phyloP scores from a whole-genome alignment of 2,888 invertebrate species.

The Omphaloscelis lunosa region DNA sequence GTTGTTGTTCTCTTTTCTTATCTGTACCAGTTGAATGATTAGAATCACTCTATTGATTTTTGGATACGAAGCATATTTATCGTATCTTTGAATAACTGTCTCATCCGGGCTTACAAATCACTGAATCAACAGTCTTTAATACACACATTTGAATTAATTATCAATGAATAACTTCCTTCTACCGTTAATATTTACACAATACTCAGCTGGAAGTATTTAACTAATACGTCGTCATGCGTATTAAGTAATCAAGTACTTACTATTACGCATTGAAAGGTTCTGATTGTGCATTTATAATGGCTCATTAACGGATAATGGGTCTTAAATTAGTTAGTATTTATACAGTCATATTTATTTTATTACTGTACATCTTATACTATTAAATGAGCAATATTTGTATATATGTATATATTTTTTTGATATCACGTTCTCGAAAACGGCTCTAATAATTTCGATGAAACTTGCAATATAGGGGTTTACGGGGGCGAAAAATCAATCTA shows the following conservation, averaged over 20 bases:
- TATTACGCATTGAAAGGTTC: slow-evolving; percentile 52
- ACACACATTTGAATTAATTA: slow-evolving; percentile 40
- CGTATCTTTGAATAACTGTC: slow-evolving; percentile 20
- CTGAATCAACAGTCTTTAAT: slow-evolving; percentile 29
- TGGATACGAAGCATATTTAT: slow-evolving; percentile 1
- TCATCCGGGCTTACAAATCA: slow-evolving; percentile 17
- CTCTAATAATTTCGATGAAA: too few relatives aligned
- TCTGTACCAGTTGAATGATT: slow-evolving; percentile 2
- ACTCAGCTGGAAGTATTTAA: slow-evolving; percentile 38
- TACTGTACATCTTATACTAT: too few relatives aligned
- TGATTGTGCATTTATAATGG: slow-evolving; percentile 57
- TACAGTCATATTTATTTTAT: slow-evolving; percentile 46
- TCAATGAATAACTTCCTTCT: slow-evolving; percentile 38
- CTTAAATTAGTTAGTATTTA: slow-evolving; percentile 51
- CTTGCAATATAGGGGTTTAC: too few relatives aligned
- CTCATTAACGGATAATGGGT: slow-evolving; percentile 48
- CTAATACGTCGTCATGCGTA: slow-evolving; percentile 55
- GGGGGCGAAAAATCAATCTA: too few relatives aligned
- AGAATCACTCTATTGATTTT: slow-evolving; percentile 17
- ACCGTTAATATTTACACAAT: slow-evolving; percentile 59
- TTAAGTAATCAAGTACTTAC: slow-evolving; percentile 39
- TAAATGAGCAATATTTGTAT: too few relatives aligned
- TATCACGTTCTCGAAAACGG: too few relatives aligned
- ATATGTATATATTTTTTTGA: too few relatives aligned
- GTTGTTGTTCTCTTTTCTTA: not conserved